A percentile compares a stretch with the other conserved stretches of the same genome.
These are phyloP conservation scores for Danaus melanippus DNA, from an alignment of 1,140 invertebrate genomes.

Conservation along the genomic window DNA sequence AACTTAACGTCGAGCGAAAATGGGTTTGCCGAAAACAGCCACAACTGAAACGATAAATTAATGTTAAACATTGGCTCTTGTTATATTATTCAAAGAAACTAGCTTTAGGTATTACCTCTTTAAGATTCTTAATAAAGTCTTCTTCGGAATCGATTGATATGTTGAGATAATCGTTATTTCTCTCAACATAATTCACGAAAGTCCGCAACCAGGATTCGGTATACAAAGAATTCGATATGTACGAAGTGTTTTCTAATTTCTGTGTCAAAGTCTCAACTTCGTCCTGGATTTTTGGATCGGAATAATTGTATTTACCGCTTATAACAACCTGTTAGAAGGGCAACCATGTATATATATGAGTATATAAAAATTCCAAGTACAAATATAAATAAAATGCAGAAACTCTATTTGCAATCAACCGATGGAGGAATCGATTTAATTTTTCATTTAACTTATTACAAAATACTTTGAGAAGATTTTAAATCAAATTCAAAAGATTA, in stretches of 20 bases:
- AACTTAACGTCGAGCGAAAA: constrained; percentile 90
- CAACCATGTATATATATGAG: no score
- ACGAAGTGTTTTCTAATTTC: constrained; percentile 85
- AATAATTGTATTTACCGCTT: constrained; percentile 88
- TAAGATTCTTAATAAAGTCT: constrained; percentile 82
- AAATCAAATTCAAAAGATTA: neutral
- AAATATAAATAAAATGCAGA: no score
- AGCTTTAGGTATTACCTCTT: constrained; percentile 72
- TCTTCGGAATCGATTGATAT: constrained; percentile 81
- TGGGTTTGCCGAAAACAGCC: constrained; percentile 80
- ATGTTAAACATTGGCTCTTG: constrained; percentile 7
- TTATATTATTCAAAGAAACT: constrained; percentile 5
- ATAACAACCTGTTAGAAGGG: constrained; percentile 82
- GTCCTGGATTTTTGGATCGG: constrained; percentile 82
- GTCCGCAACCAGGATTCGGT: constrained; percentile 93
- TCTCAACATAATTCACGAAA: constrained; percentile 84
- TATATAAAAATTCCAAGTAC: no score
- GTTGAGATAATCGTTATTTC: constrained; percentile 83
- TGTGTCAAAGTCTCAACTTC: constrained; percentile 86
- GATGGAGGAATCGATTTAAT: no score
- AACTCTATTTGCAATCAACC: no score
- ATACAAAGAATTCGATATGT: constrained; percentile 83
- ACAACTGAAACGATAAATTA: constrained; percentile 72
- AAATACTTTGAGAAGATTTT: no score
- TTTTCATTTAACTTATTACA: no score